Conservation (phyloP, 2,113 vertebrate genomes). For the Thalassarche chlororhynchos region DNA sequence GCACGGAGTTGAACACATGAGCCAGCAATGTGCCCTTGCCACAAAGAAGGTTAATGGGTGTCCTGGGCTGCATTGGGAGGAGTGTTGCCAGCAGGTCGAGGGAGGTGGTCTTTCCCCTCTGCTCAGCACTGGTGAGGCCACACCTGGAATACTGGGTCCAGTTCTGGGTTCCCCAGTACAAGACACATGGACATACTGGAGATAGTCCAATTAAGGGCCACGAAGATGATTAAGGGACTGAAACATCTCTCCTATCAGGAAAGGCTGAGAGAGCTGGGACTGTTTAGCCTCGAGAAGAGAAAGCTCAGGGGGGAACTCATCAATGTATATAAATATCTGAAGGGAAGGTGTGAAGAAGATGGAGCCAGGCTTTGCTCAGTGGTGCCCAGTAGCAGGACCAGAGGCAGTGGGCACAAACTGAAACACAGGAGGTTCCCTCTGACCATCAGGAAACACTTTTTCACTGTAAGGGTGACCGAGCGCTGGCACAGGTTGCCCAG, state of each 20-base stretch:
- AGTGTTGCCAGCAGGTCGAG: neutral
- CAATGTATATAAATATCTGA: neutral
- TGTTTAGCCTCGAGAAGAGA: neutral
- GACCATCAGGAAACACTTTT: neutral
- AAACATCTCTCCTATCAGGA: neutral
- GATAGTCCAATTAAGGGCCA: neutral
- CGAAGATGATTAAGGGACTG: neutral
- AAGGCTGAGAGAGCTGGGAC: neutral
- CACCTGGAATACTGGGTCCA: neutral
- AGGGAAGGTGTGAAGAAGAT: neutral
- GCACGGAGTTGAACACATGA: neutral
- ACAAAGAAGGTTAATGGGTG: neutral
- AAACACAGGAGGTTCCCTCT: neutral
- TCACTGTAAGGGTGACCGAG: neutral
- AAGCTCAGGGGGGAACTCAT: neutral
- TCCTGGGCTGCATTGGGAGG: neutral
- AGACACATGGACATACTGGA: neutral
- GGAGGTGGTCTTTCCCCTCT: neutral
- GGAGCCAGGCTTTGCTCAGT: neutral
- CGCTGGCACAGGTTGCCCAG: neutral
- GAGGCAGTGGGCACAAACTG: neutral
- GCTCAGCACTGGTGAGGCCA: neutral
- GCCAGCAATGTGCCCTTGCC: neutral
- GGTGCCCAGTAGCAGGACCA: neutral
- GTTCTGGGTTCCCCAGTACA: neutral